Evolutionary conservation across 1,140 invertebrate species (phyloP).

Genomic region (Gerris buenoi): DNA sequence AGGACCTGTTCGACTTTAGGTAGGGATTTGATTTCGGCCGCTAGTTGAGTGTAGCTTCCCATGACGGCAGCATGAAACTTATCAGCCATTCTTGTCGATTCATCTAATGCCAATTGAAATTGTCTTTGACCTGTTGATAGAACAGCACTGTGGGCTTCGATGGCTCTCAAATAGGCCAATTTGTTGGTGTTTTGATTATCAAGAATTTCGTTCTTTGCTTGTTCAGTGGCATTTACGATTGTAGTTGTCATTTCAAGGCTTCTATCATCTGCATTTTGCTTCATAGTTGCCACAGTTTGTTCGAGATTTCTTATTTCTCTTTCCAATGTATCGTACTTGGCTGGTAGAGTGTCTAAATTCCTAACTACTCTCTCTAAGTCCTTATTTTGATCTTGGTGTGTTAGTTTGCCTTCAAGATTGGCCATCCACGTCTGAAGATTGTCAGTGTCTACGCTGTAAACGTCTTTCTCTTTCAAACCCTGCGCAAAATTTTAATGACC

Average conservation of each 20-base stretch:
- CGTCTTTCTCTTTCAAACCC: conserved; percentile 37
- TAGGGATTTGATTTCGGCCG: conserved; percentile 29
- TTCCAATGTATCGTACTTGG: not conserved
- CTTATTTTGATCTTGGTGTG: conserved; percentile 4
- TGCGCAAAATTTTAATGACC: too few species aligned
- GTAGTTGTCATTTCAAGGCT: not conserved
- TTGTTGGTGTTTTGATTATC: not conserved
- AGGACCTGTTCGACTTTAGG: conserved; percentile 63
- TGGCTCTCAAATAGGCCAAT: not conserved
- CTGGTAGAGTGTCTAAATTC: not conserved
- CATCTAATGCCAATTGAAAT: not conserved
- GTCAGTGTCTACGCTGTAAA: conserved; percentile 46
- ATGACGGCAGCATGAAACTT: conserved; percentile 24
- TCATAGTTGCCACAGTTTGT: not conserved
- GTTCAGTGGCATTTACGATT: not conserved
- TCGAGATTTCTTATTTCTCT: not conserved
- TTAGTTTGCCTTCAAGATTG: conserved; percentile 17
- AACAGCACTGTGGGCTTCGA: not conserved
- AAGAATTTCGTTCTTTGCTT: not conserved
- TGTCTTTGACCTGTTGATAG: not conserved
- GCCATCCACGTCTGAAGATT: conserved; percentile 38
- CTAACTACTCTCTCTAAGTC: not conserved
- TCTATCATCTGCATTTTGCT: not conserved
- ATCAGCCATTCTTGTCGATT: not conserved
- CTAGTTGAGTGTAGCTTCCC: conserved; percentile 27